Evolutionary conservation across 2,797 vertebrate species (phyloP).

Genomic region (Amazona finschi): DNA sequence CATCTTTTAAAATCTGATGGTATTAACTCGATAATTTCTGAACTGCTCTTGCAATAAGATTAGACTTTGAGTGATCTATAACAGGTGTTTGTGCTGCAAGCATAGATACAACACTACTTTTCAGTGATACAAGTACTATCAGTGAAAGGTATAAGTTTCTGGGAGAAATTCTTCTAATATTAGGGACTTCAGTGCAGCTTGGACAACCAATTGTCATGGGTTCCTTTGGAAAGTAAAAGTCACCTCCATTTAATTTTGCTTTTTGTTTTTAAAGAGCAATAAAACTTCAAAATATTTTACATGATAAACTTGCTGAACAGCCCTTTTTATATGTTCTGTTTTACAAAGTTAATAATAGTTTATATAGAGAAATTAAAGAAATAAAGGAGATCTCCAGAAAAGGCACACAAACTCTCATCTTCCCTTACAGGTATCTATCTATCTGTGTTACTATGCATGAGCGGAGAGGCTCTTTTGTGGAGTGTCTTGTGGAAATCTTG

Average conservation of each 20-base stretch:
- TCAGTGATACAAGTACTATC: not conserved
- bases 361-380: not conserved
- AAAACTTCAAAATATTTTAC: not conserved
- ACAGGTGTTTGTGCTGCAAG: not conserved
- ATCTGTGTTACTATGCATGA: not conserved
- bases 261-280: not conserved
- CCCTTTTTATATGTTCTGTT: not conserved
- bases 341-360: not conserved
- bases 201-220: not conserved
- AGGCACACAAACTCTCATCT: not conserved
- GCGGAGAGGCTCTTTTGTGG: not conserved
- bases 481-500: not conserved
- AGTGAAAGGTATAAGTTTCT: not conserved
- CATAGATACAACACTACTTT: not conserved
- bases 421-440: not conserved
- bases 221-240: not conserved
- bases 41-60: not conserved
- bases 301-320: not conserved
- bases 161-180: not conserved
- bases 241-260: not conserved
- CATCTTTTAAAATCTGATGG: not conserved
- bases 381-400: not conserved
- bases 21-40: not conserved
- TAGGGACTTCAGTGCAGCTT: not conserved
- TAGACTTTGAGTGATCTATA: not conserved